Evolutionary conservation across 2,113 vertebrate genomes (phyloP).

Genomic region (Cricetomys ansorgei): DNA sequence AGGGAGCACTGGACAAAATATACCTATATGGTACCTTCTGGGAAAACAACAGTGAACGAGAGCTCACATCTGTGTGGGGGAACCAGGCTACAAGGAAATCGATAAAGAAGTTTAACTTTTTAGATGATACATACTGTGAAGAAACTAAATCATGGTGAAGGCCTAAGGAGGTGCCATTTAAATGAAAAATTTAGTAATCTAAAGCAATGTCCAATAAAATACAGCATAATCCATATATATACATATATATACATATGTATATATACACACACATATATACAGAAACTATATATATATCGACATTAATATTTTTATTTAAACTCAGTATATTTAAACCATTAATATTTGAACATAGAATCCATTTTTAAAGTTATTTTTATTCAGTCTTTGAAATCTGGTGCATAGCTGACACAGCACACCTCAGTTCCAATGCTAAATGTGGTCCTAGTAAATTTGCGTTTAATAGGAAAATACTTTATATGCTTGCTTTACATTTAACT

Average conservation of each 20-base stretch:
- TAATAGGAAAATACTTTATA: not conserved
- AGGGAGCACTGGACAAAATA: not conserved
- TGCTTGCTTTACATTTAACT: constrained; percentile 21
- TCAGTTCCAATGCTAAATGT: not conserved
- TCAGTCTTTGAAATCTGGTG: constrained; percentile 20
- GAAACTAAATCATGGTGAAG: constrained; percentile 12
- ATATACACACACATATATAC: no score
- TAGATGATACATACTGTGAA: constrained; percentile 2
- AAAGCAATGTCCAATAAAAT: not conserved
- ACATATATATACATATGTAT: no score
- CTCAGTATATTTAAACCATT: constrained; percentile 21
- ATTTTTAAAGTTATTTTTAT: not conserved
- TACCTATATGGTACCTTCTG: not conserved
- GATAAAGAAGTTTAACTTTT: not conserved
- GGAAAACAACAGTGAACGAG: not conserved
- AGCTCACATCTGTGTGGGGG: not conserved
- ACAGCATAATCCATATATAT: not conserved
- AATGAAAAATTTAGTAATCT: not conserved
- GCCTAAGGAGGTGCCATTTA: not conserved
- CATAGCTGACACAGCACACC: not conserved
- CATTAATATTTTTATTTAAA: no score
- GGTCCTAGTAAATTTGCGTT: not conserved
- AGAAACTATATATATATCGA: no score
- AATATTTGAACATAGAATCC: not conserved
- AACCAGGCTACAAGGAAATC: constrained; percentile 22